phyloP scores from a whole-genome alignment of 2,888 invertebrate species.

The Aspidiotus rigidus region DNA sequence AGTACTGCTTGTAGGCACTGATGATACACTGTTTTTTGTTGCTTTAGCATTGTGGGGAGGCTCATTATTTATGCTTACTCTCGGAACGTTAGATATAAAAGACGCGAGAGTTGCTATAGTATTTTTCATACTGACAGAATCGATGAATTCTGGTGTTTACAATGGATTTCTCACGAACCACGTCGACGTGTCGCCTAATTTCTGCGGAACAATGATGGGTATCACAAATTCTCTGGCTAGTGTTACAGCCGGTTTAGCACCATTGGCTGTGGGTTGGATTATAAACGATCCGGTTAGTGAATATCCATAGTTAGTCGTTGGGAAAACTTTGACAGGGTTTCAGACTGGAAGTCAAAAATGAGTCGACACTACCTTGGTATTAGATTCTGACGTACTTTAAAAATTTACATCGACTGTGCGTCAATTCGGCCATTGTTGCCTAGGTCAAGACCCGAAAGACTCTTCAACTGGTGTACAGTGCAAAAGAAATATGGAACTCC shows the following conservation, averaged over 20 bases:
- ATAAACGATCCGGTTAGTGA: constrained; percentile 57
- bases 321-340: no score
- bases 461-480: no score
- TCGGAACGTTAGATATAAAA: constrained; percentile 40
- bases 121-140: constrained; percentile 61
- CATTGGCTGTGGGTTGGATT: constrained; percentile 60
- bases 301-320: no score
- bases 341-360: no score
- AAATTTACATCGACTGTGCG: no score
- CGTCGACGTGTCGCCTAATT: constrained; percentile 74
- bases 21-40: no score
- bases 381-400: no score
- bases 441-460: no score
- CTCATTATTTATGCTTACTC: constrained; percentile 45
- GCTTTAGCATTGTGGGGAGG: constrained; percentile 41
- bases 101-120: constrained; percentile 53
- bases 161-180: constrained; percentile 61
- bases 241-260: constrained; percentile 68
- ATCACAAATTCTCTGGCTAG: constrained; percentile 73
- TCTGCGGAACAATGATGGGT: constrained; percentile 75
- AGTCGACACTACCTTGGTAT: no score
- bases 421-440: no score
- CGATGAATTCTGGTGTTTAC: constrained; percentile 64
- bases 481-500: no score
- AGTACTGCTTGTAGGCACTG: no score